phyloP scores from a whole-genome alignment of 2,888 invertebrate species.

The Amiota communis region DNA sequence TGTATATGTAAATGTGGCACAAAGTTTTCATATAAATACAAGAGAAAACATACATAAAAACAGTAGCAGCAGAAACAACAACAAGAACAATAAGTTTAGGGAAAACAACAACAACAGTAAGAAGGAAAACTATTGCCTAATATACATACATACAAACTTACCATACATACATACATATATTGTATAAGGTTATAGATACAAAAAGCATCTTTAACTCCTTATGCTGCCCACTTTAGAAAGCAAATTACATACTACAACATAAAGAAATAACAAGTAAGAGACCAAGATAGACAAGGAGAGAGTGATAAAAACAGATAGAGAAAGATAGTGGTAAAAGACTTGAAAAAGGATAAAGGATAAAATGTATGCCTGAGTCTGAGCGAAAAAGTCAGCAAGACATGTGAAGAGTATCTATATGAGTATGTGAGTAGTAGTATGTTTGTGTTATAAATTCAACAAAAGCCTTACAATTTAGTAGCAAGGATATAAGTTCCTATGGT shows the following conservation, averaged over 20 bases:
- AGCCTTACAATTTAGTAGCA: conserved; percentile 47
- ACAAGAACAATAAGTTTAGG: not conserved
- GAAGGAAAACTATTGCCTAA: conserved; percentile 18
- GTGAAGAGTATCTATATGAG: conserved; percentile 38
- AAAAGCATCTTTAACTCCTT: not conserved
- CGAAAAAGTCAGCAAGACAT: conserved; percentile 28
- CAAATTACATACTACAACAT: not conserved
- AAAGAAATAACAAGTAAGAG: not conserved
- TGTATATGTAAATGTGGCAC: conserved; percentile 61
- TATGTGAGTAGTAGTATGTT: conserved; percentile 39
- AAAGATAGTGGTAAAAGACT: not conserved
- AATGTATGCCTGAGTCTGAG: conserved; percentile 8
- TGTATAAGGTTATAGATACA: not conserved
- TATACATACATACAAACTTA: conserved; percentile 10
- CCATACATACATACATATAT: not conserved
- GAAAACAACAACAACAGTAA: conserved; percentile 17
- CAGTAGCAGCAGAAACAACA: conserved; percentile 29
- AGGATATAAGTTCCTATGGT: not conserved
- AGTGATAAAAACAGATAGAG: not conserved
- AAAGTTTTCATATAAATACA: conserved; percentile 69
- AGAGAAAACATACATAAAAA: conserved; percentile 60
- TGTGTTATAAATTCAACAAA: conserved; percentile 61
- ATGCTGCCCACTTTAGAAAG: not conserved
- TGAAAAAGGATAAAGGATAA: conserved; percentile 27
- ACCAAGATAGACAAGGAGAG: not conserved